Evolutionary conservation across 2,888 invertebrate genomes (phyloP).

Genomic region (Drosophila prolongata): DNA sequence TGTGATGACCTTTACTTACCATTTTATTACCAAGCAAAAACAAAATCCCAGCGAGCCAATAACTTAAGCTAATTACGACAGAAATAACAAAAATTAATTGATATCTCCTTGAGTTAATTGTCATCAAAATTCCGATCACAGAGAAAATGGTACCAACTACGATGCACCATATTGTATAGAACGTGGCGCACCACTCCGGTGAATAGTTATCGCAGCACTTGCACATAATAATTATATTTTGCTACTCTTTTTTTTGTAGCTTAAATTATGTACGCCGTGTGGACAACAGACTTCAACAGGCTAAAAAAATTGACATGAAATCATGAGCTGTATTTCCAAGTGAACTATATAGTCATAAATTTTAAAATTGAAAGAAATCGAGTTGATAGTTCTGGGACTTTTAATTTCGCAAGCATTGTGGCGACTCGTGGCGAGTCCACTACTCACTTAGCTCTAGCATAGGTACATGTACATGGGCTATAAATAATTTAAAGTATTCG

Average conservation of each 20-base stretch:
- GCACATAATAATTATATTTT: constrained; percentile 1
- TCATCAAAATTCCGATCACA: too few relatives aligned
- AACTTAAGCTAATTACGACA: background rate
- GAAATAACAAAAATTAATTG: background rate
- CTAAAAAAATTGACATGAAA: too few relatives aligned
- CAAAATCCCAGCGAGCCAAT: background rate
- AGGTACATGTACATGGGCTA: constrained; percentile 63
- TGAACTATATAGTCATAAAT: background rate
- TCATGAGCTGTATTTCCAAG: background rate
- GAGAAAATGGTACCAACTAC: background rate
- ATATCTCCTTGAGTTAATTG: too few relatives aligned
- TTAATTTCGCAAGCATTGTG: constrained; percentile 27
- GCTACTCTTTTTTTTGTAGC: too few relatives aligned
- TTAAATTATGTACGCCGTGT: too few relatives aligned
- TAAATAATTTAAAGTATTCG: constrained; percentile 76
- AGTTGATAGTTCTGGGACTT: constrained; percentile 22
- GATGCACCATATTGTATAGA: constrained; percentile 11
- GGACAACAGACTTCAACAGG: too few relatives aligned
- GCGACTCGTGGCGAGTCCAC: background rate
- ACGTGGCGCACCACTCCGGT: background rate
- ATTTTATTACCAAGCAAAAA: background rate
- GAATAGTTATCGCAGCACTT: too few relatives aligned
- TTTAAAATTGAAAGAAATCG: background rate
- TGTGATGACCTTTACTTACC: background rate
- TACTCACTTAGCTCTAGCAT: constrained; percentile 58